Conservation (phyloP, 2,797 vertebrate species). For the Morus bassanus region DNA sequence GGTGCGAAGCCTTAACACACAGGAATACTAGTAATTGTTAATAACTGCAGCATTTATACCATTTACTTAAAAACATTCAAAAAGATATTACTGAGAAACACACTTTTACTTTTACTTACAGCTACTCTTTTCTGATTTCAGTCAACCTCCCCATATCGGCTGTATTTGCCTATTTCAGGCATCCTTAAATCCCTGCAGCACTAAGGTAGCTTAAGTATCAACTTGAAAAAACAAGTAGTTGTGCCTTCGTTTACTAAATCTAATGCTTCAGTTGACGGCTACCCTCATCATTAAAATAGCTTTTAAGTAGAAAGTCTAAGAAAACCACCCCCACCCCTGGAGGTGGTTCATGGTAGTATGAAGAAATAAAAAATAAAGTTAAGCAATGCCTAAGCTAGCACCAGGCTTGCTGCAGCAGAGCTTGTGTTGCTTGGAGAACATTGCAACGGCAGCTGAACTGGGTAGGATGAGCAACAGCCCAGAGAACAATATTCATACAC, state of each 20-base stretch:
- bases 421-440: background rate
- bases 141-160: background rate
- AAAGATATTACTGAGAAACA: background rate
- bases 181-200: background rate
- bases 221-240: background rate
- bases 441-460: background rate
- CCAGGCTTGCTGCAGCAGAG: background rate
- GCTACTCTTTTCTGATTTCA: background rate
- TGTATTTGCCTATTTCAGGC: background rate
- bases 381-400: background rate
- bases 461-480: background rate
- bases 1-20: background rate
- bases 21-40: background rate
- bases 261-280: background rate
- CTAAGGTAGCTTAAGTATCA: background rate
- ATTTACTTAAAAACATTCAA: background rate
- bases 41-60: background rate
- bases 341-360: background rate
- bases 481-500: fast-evolving
- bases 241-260: background rate
- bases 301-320: background rate
- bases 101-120: background rate
- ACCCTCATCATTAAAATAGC: background rate
- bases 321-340: background rate
- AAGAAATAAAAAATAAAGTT: background rate